Evolutionary conservation across 2,888 invertebrate species (phyloP), one percentile per base, ranked within the genome.

Genomic region (Stratiomys singularior): DNA sequence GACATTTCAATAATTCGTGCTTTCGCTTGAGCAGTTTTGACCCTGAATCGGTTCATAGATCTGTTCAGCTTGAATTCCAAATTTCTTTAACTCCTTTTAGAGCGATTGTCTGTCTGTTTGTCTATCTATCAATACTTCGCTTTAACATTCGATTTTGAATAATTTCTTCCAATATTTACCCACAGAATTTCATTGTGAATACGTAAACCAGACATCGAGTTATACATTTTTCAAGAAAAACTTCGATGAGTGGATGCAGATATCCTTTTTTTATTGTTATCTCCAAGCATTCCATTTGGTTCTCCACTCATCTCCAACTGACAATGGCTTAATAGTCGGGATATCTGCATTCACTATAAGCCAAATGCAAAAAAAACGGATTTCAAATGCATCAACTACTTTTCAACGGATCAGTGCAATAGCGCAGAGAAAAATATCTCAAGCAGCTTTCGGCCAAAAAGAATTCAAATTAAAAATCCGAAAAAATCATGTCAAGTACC

Each of bases 401-500:
- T 25, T 25, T 60, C 58, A 60, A 25, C 58, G 11, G 58, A 52
- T 18, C n/a, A 52, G 52, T 52, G 52, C n/a, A n/a, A 13, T 13
- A 21, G 21, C 9, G 37, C 37, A 37, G 37, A 4, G 52, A 52
- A 18, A 52, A 52, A 5, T 4, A 52, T 52, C 52, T 52, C 52
- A 18, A 15, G n/a, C 15, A 9, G 52, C 52, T 52, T 52, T 25
- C 60, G 15, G 21, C n/a, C 44, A 21, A 44, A 67, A 21, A 30
- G 30, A 18, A 37, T 37, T 21, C 9, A 44, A 67, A 64, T n/a
- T 28, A 28, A 27, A 64, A 64, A 64, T 30, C 15, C 18, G 5
- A n/a, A 37, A 44, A 67, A 21, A 67, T 23, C 18, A 67, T 67
- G 67, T 67, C 67, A 67, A 67, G 67, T 67, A 18, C 67, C 13